Evolutionary conservation across 2,797 vertebrate genomes (phyloP).

Genomic region (Luscinia luscinia): DNA sequence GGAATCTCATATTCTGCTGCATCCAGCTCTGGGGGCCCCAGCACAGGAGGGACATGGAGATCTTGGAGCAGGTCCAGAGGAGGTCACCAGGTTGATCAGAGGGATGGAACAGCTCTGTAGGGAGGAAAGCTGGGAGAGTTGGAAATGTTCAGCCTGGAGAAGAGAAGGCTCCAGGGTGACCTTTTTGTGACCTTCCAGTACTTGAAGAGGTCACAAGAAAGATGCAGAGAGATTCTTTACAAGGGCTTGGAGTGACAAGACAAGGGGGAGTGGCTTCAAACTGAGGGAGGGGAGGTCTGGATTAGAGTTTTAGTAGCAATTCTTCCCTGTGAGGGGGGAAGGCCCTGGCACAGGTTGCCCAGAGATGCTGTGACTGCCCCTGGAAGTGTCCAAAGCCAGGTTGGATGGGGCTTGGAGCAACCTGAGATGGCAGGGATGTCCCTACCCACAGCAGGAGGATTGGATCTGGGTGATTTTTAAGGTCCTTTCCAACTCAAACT

Average conservation of each 20-base stretch:
- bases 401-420: fast-evolving
- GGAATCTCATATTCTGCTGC: fast-evolving
- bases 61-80: not conserved
- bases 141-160: not conserved
- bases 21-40: not conserved
- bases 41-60: not conserved
- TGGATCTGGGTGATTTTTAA: not conserved
- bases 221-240: not conserved
- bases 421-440: not conserved
- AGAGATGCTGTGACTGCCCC: not conserved
- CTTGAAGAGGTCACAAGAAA: not conserved
- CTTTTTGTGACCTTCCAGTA: not conserved
- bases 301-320: not conserved
- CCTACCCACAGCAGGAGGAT: fast-evolving
- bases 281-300: not conserved
- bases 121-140: not conserved
- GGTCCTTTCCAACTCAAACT: not conserved
- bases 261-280: not conserved
- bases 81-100: not conserved
- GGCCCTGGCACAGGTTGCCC: not conserved
- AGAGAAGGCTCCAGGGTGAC: not conserved
- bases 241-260: not conserved
- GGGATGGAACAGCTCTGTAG: not conserved
- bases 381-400: not conserved
- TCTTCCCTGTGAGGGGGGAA: fast-evolving